Percentiles rank a stretch among this genome's conserved stretches.
Conservation (phyloP, 2,888 invertebrate genomes). For the Meta bourneti region DNA sequence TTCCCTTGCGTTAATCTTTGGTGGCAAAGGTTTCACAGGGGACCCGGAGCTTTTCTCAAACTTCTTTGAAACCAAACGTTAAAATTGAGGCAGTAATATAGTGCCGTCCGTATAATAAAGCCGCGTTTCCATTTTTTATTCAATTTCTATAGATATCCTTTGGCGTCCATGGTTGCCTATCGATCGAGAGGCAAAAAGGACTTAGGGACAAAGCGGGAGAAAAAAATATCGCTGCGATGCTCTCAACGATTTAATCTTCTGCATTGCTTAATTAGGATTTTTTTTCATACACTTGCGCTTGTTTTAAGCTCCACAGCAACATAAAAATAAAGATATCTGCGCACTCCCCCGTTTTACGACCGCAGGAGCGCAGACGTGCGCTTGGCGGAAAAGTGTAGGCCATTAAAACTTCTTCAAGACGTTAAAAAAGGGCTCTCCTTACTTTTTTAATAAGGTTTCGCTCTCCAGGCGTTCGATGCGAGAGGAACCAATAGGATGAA, state of each 20-base stretch:
- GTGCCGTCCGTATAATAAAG: slow-evolving; percentile 53
- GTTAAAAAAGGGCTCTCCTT: slow-evolving; percentile 59
- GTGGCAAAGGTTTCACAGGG: slow-evolving; percentile 42
- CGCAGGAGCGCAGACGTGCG: slow-evolving; percentile 33
- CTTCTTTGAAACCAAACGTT: slow-evolving; percentile 31
- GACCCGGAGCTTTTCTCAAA: slow-evolving; percentile 21
- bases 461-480: slow-evolving; percentile 63
- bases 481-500: slow-evolving; percentile 61
- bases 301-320: slow-evolving; percentile 69
- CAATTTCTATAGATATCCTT: slow-evolving; percentile 25
- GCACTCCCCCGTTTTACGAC: slow-evolving; percentile 70
- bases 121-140: slow-evolving; percentile 32
- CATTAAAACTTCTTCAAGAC: slow-evolving; percentile 75
- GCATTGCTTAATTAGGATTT: slow-evolving; percentile 75
- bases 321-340: slow-evolving; percentile 75
- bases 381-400: slow-evolving; percentile 60
- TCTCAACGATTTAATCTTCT: slow-evolving; percentile 74
- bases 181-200: slow-evolving; percentile 58
- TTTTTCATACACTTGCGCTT: slow-evolving; percentile 51
- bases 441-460: slow-evolving; percentile 51
- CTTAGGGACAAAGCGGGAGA: slow-evolving; percentile 38
- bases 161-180: slow-evolving; percentile 40
- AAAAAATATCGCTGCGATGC: slow-evolving; percentile 50
- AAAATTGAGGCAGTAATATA: slow-evolving; percentile 64
- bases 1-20: slow-evolving; percentile 54